A percentile compares a stretch with the other conserved stretches of the same genome.
Evolutionary conservation across 2,797 vertebrate genomes (phyloP).

Genomic region (Melanotaenia boesemani): DNA sequence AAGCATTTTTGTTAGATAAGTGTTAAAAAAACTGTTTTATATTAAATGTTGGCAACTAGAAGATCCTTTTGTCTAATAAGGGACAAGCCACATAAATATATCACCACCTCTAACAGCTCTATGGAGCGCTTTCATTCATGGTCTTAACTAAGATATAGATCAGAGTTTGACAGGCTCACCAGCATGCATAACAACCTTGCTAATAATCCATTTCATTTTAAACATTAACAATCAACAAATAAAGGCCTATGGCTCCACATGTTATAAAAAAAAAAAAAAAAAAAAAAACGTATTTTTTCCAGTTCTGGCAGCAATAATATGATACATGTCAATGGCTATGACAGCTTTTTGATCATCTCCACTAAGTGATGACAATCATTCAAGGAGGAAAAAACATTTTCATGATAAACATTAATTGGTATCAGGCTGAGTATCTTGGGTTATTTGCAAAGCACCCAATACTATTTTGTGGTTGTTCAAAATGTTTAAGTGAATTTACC

Average conservation of each 20-base stretch:
- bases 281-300: neutral
- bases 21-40: neutral
- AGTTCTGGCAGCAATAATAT: neutral
- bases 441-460: neutral
- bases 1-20: neutral
- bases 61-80: slow-evolving; percentile 29
- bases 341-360: neutral
- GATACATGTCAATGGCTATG: neutral
- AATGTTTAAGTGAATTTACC: too few species aligned
- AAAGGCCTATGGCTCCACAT: neutral
- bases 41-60: slow-evolving; percentile 17
- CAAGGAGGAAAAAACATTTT: neutral
- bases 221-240: neutral
- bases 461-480: neutral
- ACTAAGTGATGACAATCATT: neutral
- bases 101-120: slow-evolving; percentile 47
- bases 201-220: neutral
- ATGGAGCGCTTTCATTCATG: slow-evolving; percentile 36
- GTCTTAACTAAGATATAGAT: slow-evolving; percentile 41
- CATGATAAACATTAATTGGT: neutral
- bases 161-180: slow-evolving; percentile 18
- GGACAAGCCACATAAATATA: slow-evolving; percentile 43
- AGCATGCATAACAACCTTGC: neutral
- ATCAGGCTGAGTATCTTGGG: neutral
- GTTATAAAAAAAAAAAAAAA: too few species aligned